Base-by-base conservation (phyloP, 92 coral and sea anemone species). In the Siderastrea siderea region DNA sequence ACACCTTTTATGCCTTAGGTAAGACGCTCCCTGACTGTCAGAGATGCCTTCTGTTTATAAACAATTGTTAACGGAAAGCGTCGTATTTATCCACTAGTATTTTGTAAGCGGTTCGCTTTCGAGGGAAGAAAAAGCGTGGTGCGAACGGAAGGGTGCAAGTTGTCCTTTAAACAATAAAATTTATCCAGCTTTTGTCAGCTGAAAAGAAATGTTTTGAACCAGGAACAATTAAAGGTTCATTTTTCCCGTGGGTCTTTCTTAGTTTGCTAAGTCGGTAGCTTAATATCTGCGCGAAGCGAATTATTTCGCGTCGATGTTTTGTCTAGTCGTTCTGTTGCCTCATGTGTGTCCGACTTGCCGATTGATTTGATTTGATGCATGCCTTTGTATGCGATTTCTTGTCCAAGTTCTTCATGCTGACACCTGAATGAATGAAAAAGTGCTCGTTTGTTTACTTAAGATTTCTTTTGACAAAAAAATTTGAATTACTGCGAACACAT, bases 371-470 rank as follows among this genome's bases (percentile, higher is more conserved):
- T 45, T 54, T 53, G 65, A 43, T 6, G 38, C 3, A 51, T 44
- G 48, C 26, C 47, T 13, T 57, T 69, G 11, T 59, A 43, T 17
- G 52, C 9, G 17, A 19, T 49, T 14, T 84, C 52, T 74, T 61
- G 62, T 73, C 68, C 73, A 46, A 43, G 48, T 50, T 84, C 74
- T 84, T 75, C 80, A 84, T 8, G 12, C 53, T 84, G 87, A 74
- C 87, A 84, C 72, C 69, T 58, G 74, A 79, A 47, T 84, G 79
- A 84, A 84, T 74, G 69, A 71, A 80, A 63, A 73, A 74, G 61
- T 75, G 72, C 80, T 8, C 71, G n/a, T 74, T 62, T 74, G 80
- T 84, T 84, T 84, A 74, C 80, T 13, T 48, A 5, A 72, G 63
- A 15, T 48, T 14, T 61, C 80, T 62, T 13, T 19, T 80, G 50